A percentile compares a stretch with the other conserved stretches of the same genome.
phyloP scores from a whole-genome alignment of 2,888 invertebrate species.

The Andrena minutula region DNA sequence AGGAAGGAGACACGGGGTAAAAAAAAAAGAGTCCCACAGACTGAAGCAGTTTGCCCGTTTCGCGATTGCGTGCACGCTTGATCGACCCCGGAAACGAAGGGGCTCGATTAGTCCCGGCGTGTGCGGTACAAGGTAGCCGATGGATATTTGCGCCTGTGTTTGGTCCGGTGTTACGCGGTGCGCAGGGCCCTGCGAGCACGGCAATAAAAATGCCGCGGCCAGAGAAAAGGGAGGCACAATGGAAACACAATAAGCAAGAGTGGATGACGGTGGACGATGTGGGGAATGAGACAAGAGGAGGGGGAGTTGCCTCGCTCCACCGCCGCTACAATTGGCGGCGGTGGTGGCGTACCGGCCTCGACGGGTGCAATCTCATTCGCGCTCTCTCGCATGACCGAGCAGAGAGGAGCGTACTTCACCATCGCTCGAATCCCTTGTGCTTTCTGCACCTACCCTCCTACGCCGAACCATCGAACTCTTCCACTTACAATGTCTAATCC shows the following conservation, averaged over 20 bases:
- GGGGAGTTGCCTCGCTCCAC: constrained; percentile 54
- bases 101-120: constrained; percentile 44
- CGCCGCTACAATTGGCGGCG: constrained; percentile 68
- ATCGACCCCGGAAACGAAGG: constrained; percentile 63
- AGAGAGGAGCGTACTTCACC: constrained; percentile 59
- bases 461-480: constrained; percentile 40
- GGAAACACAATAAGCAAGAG: constrained; percentile 77
- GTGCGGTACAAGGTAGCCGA: constrained; percentile 49
- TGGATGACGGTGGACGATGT: constrained; percentile 70
- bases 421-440: constrained; percentile 54
- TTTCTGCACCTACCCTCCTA: constrained; percentile 61
- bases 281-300: constrained; percentile 60
- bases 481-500: constrained; percentile 30
- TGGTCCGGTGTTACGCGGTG: constrained; percentile 63
- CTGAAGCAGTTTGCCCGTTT: constrained; percentile 25
- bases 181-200: constrained; percentile 42
- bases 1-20: background rate
- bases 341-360: constrained; percentile 62
- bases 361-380: constrained; percentile 80
- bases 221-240: constrained; percentile 72
- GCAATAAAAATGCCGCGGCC: constrained; percentile 74
- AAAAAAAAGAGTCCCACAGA: constrained; percentile 22
- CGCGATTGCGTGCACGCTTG: constrained; percentile 64
- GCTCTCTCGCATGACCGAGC: constrained; percentile 78
- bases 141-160: constrained; percentile 68